A percentile compares a stretch with the other conserved stretches of the same genome.
Conservation (phyloP, 2,888 invertebrate species). For the Papilio demoleus region DNA sequence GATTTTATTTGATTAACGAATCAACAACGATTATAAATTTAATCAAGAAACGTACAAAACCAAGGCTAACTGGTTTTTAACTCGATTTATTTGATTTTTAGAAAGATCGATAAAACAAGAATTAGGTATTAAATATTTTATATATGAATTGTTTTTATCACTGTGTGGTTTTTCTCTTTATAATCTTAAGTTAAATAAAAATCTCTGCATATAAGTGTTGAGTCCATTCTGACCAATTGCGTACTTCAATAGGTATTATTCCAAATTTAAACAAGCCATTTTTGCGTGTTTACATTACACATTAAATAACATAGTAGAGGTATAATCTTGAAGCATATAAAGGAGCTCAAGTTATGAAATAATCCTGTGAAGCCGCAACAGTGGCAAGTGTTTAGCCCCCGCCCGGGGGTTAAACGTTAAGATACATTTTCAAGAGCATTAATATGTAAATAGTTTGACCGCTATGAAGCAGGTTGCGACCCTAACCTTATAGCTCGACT, state of each 20-base stretch:
- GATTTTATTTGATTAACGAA: not conserved
- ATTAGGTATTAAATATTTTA: not conserved
- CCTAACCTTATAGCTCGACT: not conserved
- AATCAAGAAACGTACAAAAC: not conserved
- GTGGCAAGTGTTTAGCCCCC: constrained; percentile 32
- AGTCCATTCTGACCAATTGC: too few species aligned
- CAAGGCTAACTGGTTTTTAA: constrained; percentile 1
- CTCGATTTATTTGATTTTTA: not conserved
- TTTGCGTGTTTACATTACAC: not conserved
- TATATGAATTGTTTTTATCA: not conserved
- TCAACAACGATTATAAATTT: not conserved
- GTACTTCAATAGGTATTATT: not conserved
- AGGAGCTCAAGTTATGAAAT: constrained; percentile 26
- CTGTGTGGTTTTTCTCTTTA: too few species aligned
- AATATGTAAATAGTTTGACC: constrained; percentile 33
- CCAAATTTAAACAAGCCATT: not conserved
- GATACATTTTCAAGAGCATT: constrained; percentile 33
- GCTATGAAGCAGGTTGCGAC: not conserved
- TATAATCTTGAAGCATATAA: constrained; percentile 9
- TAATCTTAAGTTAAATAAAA: too few species aligned
- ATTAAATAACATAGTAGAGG: not conserved
- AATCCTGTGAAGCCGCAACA: constrained; percentile 34
- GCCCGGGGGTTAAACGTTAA: constrained; percentile 33
- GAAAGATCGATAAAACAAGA: not conserved
- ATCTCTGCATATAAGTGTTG: too few species aligned